Conservation (phyloP, 2,113 vertebrate species). For the Heteronetta atricapilla region DNA sequence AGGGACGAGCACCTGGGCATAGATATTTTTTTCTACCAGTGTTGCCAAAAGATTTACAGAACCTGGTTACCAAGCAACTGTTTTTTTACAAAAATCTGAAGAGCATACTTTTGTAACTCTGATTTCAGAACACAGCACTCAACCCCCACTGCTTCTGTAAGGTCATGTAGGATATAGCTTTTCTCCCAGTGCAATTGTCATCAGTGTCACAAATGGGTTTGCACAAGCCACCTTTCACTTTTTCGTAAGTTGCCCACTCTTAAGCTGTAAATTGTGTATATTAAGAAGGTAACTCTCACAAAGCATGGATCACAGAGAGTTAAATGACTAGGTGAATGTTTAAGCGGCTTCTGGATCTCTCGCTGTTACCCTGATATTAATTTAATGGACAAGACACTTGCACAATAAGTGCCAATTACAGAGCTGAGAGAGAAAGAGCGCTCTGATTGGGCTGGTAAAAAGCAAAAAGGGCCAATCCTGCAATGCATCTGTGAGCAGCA, state of each 20-base stretch:
- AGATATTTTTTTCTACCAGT: neutral
- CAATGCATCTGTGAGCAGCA: neutral
- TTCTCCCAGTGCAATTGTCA: fast-evolving
- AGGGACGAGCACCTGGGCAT: neutral
- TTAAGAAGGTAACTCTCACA: neutral
- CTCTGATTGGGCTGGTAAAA: neutral
- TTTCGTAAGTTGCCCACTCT: neutral
- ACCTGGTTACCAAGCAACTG: neutral
- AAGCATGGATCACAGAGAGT: neutral
- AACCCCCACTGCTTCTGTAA: neutral
- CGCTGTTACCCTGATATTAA: neutral
- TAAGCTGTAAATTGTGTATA: neutral
- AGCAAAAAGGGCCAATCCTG: neutral
- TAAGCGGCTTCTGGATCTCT: conserved; percentile 19
- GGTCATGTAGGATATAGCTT: fast-evolving
- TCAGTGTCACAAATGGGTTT: fast-evolving
- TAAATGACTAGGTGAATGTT: neutral
- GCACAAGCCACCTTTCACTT: neutral
- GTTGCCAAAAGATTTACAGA: neutral
- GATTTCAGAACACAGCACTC: neutral
- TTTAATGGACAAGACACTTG: neutral
- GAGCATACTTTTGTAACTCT: neutral
- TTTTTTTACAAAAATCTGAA: neutral
- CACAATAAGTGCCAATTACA: conserved; percentile 2
- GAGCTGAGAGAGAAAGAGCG: neutral